Evolutionary conservation across 2,888 invertebrate genomes (phyloP), one percentile per base, ranked within the genome.

Genomic region (Andrena fulva): DNA sequence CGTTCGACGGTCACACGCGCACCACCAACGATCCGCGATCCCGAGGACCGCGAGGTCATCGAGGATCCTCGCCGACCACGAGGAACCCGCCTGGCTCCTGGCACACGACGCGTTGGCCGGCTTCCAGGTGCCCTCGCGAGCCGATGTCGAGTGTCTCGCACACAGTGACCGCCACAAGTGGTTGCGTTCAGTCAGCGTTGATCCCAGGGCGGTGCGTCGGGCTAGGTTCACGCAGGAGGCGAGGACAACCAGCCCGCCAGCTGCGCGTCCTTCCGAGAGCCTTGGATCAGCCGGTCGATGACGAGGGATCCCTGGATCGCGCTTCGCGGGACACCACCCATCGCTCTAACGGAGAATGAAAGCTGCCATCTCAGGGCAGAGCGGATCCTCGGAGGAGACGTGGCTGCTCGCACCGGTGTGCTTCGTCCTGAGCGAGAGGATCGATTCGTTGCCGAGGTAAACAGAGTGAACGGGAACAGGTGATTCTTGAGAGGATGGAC

Each of bases 121-220:
- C 59, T 72, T 85, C 82, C 77, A 77, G 75, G 33, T 35, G 7
- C 20, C 16, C 52, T 63, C 48, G 10, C 29, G 70, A 56, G 29
- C 63, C 35, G 64, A 63, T 71, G 59, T 62, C 77, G 67, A 78
- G 33, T 63, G 64, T 72, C 42, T 50, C 48, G 76, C 76, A 67
- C 71, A 63, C 74, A 77, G 60, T 63, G 63, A 71, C 91, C 84
- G 91, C 93, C 91, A 93, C 93, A 93, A 92, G 93, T 93, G 93
- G 93, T 93, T 92, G 92, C 90, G 91, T 82, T 89, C 90, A 89
- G 83, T 83, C 86, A 66, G 67, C 63, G 71, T 31, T 59, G 63
- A 59, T 42, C 20, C 48, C 64, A 54, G 74, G 35, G 35, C 52
- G 50, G 54, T 74, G 60, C 68, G 67, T 20, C 12, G 42, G 1